Base-by-base conservation (phyloP, 2,888 invertebrate genomes). In the Pilophorus perplexus region DNA sequence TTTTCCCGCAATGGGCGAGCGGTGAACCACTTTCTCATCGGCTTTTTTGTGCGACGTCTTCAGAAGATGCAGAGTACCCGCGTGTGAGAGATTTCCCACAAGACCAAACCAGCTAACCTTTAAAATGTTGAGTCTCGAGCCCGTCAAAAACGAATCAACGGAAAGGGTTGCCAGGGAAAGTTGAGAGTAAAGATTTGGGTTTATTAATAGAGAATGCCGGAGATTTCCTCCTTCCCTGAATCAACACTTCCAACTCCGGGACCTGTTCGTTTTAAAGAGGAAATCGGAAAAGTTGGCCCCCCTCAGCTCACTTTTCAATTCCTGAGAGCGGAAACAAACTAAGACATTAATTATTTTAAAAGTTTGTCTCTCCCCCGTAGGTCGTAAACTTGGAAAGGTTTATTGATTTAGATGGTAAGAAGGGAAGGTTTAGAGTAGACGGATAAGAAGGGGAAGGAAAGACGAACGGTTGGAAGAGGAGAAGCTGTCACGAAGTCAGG, bases 401-500 rank as follows among this genome's bases (percentile, higher is more conserved):
- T 40, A 57, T 57, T 57, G 57, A 57, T 57, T 57, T 40, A 57
- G 40, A 40, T 18, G 57, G 57, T 23, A 40, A 18, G 20, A 25
- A 57, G 40, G 40, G 57, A 48, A n/a, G 50, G 27, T 46, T 46
- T 22, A 33, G 14, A 27, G 14, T 27, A 50, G 50, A 50, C 14
- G 50, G 46, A 16, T 50, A 27, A 14, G 27, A 50, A 27, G 50
- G 27, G 25, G 50, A n/a, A 23, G 14, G 23, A 27, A 27, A 25
- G 50, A 27, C 10, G 46, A 46, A 50, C 12, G 28, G 50, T 3
- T n/a, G 27, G 28, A 27, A 23, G 50, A 22, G 40, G 57, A 46
- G 46, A 46, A 22, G 57, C 40, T 57, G 57, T 57, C 57, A 57
- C 57, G 57, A 57, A 57, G 46, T 46, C 46, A 12, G 38, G 57